These are phyloP conservation scores for Drosophila lutescens DNA, from an alignment of 2,888 invertebrate genomes.

Conservation along the genomic window DNA sequence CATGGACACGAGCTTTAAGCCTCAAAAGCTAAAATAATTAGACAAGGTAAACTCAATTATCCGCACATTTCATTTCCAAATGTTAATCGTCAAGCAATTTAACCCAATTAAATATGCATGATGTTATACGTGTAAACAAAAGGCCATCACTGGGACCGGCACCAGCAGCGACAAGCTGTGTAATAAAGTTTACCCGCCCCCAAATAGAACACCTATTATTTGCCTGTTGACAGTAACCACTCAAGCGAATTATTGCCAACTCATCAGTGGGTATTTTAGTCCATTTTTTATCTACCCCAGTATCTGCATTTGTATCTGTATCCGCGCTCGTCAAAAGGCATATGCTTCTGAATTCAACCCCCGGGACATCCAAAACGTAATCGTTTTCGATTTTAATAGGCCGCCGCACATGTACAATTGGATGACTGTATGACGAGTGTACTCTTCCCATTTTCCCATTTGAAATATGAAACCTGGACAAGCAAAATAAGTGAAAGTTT, in stretches of 20 bases:
- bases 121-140: constrained; percentile 73
- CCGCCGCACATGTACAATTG: constrained; percentile 19
- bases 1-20: constrained; percentile 13
- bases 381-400: constrained; percentile 58
- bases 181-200: constrained; percentile 61
- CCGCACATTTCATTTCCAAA: constrained; percentile 68
- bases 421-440: constrained; percentile 26
- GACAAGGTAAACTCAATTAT: constrained; percentile 77
- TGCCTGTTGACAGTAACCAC: constrained; percentile 77
- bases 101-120: constrained; percentile 77
- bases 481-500: constrained; percentile 35
- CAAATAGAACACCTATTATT: constrained; percentile 72
- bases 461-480: constrained; percentile 57
- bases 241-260: constrained; percentile 76
- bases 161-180: constrained; percentile 39
- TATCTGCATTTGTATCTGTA: constrained; percentile 28
- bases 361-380: constrained; percentile 32
- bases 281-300: constrained; percentile 59
- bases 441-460: constrained; percentile 22
- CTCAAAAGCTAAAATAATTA: constrained; percentile 60
- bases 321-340: constrained; percentile 51
- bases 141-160: constrained; percentile 55
- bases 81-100: constrained; percentile 75
- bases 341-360: constrained; percentile 65
- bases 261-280: constrained; percentile 76